Percentiles rank a stretch among this genome's conserved stretches.
phyloP scores from a whole-genome alignment of 2,113 vertebrate genomes.

The Chlamydotis undulata region DNA sequence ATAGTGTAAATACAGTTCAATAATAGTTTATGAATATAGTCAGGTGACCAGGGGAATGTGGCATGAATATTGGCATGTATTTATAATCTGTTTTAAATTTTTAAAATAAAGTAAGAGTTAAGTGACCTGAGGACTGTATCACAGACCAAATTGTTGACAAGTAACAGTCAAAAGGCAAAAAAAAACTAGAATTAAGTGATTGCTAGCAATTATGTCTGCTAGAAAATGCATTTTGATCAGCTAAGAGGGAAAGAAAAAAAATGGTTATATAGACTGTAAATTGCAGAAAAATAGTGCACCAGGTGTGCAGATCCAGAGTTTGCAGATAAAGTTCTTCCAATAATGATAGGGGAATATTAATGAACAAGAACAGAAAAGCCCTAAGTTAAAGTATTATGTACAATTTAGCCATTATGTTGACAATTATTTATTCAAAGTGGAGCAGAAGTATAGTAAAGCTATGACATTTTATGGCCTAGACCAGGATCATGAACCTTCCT shows the following conservation, averaged over 20 bases:
- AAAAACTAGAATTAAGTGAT: neutral
- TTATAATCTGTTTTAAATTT: neutral
- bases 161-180: neutral
- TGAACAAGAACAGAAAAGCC: neutral
- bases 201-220: neutral
- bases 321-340: neutral
- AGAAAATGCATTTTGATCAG: neutral
- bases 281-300: neutral
- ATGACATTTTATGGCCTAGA: neutral
- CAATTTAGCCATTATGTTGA: neutral
- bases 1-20: neutral
- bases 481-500: neutral
- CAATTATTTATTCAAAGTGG: neutral
- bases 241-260: neutral
- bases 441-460: neutral
- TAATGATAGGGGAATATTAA: neutral
- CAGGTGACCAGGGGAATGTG: neutral
- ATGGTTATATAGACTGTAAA: accelerated
- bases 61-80: neutral
- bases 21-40: neutral
- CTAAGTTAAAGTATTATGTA: neutral
- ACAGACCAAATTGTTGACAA: neutral
- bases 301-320: neutral
- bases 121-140: neutral
- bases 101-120: neutral